A percentile compares a stretch with the other conserved stretches of the same genome.
Conservation (phyloP, 2,797 vertebrate species). For the Scolopax rusticola region DNA sequence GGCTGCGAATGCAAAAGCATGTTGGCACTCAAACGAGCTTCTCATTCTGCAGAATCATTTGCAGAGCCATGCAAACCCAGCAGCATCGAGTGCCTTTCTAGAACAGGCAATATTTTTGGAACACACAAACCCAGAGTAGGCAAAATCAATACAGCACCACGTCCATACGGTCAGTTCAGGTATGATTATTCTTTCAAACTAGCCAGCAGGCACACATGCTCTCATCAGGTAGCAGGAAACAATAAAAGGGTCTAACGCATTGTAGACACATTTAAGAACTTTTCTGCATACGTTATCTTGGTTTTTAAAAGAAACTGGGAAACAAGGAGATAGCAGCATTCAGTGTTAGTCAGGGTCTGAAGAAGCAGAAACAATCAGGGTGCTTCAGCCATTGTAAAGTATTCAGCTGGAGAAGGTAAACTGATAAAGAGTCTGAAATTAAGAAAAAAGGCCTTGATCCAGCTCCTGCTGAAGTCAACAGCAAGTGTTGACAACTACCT, state of each 20-base stretch:
- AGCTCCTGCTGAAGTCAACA: slow-evolving; percentile 30
- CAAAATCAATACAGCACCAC: slow-evolving; percentile 6
- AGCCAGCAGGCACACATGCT: slow-evolving; percentile 74
- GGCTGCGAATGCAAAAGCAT: neutral
- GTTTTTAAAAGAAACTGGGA: slow-evolving; percentile 31
- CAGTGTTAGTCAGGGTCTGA: slow-evolving; percentile 76
- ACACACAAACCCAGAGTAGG: slow-evolving; percentile 30
- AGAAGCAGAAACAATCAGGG: slow-evolving; percentile 58
- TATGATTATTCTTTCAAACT: neutral
- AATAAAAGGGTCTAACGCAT: neutral
- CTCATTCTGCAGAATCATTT: neutral
- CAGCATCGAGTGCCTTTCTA: neutral
- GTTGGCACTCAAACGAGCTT: neutral
- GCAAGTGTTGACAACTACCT: neutral
- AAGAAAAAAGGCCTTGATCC: slow-evolving; percentile 11
- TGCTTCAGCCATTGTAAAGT: slow-evolving; percentile 70
- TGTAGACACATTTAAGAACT: neutral
- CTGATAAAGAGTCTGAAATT: neutral
- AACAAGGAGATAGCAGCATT: slow-evolving; percentile 76
- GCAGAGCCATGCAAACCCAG: slow-evolving; percentile 71
- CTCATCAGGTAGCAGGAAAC: slow-evolving; percentile 26
- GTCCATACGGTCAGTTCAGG: neutral
- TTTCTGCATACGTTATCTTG: neutral
- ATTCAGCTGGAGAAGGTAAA: slow-evolving; percentile 46
- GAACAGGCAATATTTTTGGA: slow-evolving; percentile 51